Evolutionary conservation across 2,888 invertebrate genomes (phyloP).

Genomic region (Hanleya hanleyi): DNA sequence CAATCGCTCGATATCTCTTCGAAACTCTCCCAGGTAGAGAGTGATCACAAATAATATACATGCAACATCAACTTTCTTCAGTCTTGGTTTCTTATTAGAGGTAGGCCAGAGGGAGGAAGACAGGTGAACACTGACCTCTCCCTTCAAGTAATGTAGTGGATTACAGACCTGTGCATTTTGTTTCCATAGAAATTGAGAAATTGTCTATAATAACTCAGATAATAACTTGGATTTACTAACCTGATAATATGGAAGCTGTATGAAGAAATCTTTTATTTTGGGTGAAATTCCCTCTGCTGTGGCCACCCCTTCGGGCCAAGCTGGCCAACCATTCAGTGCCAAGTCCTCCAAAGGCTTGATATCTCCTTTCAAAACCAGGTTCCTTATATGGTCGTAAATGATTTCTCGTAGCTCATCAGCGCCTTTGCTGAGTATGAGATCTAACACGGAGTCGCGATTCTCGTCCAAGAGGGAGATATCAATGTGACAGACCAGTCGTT

Average conservation of each 20-base stretch:
- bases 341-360: conserved; percentile 39
- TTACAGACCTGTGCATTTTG: too few species aligned
- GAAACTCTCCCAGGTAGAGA: too few species aligned
- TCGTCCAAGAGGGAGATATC: conserved; percentile 42
- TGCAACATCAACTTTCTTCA: too few species aligned
- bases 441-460: conserved; percentile 47
- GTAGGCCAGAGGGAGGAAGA: too few species aligned
- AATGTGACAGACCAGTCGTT: conserved; percentile 43
- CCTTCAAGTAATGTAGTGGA: too few species aligned
- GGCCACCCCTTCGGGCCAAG: conserved; percentile 19
- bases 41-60: too few species aligned
- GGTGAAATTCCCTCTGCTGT: conserved; percentile 34
- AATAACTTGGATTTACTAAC: too few species aligned
- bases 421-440: conserved; percentile 38
- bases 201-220: too few species aligned
- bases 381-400: conserved; percentile 34
- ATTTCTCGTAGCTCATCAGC: conserved; percentile 29
- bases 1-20: too few species aligned
- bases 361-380: conserved; percentile 38
- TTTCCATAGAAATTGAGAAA: too few species aligned
- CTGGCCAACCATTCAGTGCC: conserved; percentile 44
- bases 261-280: conserved; percentile 34
- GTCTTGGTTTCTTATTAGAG: too few species aligned
- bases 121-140: too few species aligned
- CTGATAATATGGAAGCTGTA: conserved; percentile 36